Base-by-base conservation (phyloP, 2,113 vertebrate genomes). In the Genyomyrus donnyi region DNA sequence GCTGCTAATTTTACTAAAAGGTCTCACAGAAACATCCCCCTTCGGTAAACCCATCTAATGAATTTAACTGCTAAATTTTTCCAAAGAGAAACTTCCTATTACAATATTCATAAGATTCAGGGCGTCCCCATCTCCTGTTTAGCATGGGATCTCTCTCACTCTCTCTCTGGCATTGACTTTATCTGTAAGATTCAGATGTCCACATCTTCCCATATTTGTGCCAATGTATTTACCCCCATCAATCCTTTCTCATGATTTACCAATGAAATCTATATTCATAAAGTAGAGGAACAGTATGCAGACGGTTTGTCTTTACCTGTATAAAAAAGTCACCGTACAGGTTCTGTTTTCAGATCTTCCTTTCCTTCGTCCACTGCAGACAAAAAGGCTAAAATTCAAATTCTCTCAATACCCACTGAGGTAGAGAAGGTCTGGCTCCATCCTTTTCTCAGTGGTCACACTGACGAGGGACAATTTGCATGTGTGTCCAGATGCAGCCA, bases 1-100 rank as follows among this genome's bases (percentile, higher is more conserved):
- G 96, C 94, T 95, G 94, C 95, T 95, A 95, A 97, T 97, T 97
- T 98, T 97, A 97, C 97, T 97, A 97, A 95, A 80, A 95, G 95
- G 96, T 96, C 96, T 95, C 46, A 49, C 93, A 94, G 93, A 96
- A 93, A 95, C 95, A 95, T 95, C 92, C 93, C 92, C 91, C 91
- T 90, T 95, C 95, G 96, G 96, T 95, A 96, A 97, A 96, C 96
- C 96, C 95, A 96, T 96, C 96, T 95, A 97, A 97, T 97, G 94
- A 92, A 95, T 96, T 94, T 94, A 95, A 96, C 96, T 96, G 96
- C 96, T 96, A 97, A 96, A 96, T 96, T 94, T 84, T 93, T 93
- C 93, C 90, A 92, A 94, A 94, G 93, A 96, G 92, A 93, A 94
- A 94, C 94, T 91, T 85, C 89, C 87, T 94, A 92, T 95, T 97